A percentile compares a stretch with the other conserved stretches of the same genome.
These are phyloP conservation scores for Cettia cetti DNA, from an alignment of 2,113 vertebrate species.

Conservation along the genomic window DNA sequence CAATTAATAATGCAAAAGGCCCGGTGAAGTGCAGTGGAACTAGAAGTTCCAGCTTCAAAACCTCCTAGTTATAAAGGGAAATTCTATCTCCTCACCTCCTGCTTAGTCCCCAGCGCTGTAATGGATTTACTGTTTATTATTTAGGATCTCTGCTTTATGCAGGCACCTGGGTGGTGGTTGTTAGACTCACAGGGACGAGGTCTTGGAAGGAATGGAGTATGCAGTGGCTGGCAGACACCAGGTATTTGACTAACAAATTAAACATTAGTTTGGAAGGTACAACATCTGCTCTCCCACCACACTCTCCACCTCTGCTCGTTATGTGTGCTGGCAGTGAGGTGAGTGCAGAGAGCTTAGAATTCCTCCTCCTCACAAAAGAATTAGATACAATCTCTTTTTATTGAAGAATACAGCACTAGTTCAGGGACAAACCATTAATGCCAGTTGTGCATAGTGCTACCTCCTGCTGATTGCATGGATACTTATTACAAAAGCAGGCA, in stretches of 20 bases:
- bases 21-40: not conserved
- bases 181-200: not conserved
- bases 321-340: not conserved
- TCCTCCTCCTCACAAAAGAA: not conserved
- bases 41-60: not conserved
- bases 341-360: not conserved
- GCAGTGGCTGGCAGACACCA: not conserved
- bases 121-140: not conserved
- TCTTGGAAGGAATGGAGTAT: not conserved
- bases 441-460: not conserved
- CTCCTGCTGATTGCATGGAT: not conserved
- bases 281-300: not conserved
- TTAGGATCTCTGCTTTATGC: not conserved
- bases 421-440: not conserved
- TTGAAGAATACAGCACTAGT: not conserved
- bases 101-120: not conserved
- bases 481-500: not conserved
- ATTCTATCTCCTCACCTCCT: not conserved
- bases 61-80: not conserved
- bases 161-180: not conserved
- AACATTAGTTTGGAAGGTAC: not conserved
- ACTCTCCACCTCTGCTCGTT: not conserved
- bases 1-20: not conserved
- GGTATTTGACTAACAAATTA: not conserved
- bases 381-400: not conserved